Evolutionary conservation across 2,113 vertebrate genomes (phyloP), one percentile per base, ranked within the genome.

Genomic region (Pseudopipra pipra): DNA sequence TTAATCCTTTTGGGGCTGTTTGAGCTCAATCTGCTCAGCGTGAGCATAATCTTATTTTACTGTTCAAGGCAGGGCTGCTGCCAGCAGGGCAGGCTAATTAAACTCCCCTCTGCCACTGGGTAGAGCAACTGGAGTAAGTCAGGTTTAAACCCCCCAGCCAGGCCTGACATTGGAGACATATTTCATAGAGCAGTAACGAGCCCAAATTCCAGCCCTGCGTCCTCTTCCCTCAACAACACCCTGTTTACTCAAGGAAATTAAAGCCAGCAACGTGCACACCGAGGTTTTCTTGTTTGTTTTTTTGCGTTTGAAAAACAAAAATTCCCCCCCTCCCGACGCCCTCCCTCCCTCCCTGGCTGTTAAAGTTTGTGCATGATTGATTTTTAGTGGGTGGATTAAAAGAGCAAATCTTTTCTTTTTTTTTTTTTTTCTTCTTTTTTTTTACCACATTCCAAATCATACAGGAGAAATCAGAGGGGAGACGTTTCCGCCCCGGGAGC

Each of bases 201-300:
- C 68, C 37, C 3, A 61, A 94, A 94, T 92, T 91, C 93, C 91
- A 95, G 90, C 46, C 93, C 83, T 59, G 65, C n/a, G 19, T 67
- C 76, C 87, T 89, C 95, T 83, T 89, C 62, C 87, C 73, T 88
- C 61, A 41, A 31, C 80, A 65, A 58, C 89, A 33, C 27, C 9
- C 79, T 95, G 92, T 95, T 97, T 91, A 66, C 95, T 46, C 86
- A 94, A 94, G 97, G 94, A 97, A 97, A 97, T 97, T 76, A 96
- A 96, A 96, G 90, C 94, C 96, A 95, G 95, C 85, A 74, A 91
- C 6, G 13, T 74, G 82, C 84, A 19, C 7, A 72, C 68, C 71
- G 46, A 39, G 80, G 27, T 52, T 52, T 52, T 52, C 51, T 52
- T 28, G 51, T 52, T 22, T 72, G 89, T 47, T 58, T 91, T 47